These are phyloP conservation scores for Lepisosteus oculatus DNA, from an alignment of 2,113 vertebrate genomes.

Conservation along the genomic window DNA sequence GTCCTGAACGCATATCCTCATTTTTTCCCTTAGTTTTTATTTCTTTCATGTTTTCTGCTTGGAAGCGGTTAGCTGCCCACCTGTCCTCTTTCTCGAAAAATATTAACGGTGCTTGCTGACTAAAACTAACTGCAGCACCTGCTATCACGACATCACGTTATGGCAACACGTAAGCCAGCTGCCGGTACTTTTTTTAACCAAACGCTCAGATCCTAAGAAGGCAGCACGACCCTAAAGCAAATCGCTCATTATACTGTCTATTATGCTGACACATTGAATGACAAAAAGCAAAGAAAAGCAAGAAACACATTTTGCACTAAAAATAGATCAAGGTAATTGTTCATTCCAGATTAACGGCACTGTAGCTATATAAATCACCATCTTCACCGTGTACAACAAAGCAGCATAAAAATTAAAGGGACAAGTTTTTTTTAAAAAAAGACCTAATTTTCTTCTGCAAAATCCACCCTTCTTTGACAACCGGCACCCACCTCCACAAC, in stretches of 20 bases:
- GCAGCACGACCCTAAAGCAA: neutral
- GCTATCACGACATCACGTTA: conserved; percentile 9
- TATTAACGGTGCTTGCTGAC: too few species aligned
- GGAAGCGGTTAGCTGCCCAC: neutral
- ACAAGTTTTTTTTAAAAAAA: conserved; percentile 51
- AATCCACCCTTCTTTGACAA: conserved; percentile 6
- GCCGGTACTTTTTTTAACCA: neutral
- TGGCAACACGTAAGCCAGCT: neutral
- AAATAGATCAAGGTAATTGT: conserved; percentile 67
- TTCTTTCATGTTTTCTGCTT: neutral
- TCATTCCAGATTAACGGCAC: conserved; percentile 61
- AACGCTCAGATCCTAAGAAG: neutral
- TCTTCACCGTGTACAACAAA: too few species aligned
- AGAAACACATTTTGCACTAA: conserved; percentile 42
- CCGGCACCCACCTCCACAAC: neutral
- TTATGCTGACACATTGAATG: neutral
- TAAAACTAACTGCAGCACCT: neutral
- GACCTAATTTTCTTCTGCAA: conserved; percentile 7
- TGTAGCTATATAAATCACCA: conserved; percentile 44
- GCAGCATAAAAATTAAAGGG: neutral
- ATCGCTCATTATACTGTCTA: neutral
- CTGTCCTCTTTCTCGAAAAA: too few species aligned
- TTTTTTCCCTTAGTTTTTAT: too few species aligned
- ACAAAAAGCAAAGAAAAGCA: too few species aligned
- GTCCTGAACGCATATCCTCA: too few species aligned